These are phyloP conservation scores for Porites lutea DNA, from an alignment of 64 coral and sea anemone species.

Conservation along the genomic window DNA sequence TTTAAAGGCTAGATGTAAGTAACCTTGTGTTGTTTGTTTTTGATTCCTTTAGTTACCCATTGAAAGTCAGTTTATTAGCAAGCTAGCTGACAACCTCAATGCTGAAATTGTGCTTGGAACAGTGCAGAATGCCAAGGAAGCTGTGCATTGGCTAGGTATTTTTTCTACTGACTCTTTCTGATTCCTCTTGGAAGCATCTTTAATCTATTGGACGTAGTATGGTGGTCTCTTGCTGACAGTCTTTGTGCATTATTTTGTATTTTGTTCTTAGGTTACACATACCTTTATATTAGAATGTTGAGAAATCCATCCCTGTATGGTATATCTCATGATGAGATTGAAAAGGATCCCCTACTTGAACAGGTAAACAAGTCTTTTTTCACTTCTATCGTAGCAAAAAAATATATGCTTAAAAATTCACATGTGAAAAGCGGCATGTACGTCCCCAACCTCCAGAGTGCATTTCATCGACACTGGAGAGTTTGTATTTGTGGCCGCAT, in stretches of 20 bases:
- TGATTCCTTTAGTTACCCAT: conserved; percentile 78
- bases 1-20: too few species aligned
- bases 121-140: conserved; percentile 98
- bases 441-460: too few species aligned
- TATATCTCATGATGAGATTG: conserved; percentile 92
- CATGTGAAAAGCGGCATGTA: too few species aligned
- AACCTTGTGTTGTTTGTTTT: neutral
- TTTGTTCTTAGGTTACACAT: conserved; percentile 81
- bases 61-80: conserved; percentile 97
- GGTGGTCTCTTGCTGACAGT: neutral
- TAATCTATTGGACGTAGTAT: too few species aligned
- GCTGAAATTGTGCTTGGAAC: conserved; percentile 98
- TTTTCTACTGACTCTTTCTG: neutral
- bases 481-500: too few species aligned
- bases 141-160: conserved; percentile 94
- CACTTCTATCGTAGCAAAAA: too few species aligned
- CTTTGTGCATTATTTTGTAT: neutral
- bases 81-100: conserved; percentile 97
- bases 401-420: too few species aligned
- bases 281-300: conserved; percentile 98
- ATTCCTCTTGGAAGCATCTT: neutral
- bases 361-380: conserved; percentile 55
- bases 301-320: conserved; percentile 93
- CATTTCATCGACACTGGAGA: too few species aligned
- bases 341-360: conserved; percentile 91